Evolutionary conservation across 2,797 vertebrate genomes (phyloP).

Genomic region (Darevskia mixta): DNA sequence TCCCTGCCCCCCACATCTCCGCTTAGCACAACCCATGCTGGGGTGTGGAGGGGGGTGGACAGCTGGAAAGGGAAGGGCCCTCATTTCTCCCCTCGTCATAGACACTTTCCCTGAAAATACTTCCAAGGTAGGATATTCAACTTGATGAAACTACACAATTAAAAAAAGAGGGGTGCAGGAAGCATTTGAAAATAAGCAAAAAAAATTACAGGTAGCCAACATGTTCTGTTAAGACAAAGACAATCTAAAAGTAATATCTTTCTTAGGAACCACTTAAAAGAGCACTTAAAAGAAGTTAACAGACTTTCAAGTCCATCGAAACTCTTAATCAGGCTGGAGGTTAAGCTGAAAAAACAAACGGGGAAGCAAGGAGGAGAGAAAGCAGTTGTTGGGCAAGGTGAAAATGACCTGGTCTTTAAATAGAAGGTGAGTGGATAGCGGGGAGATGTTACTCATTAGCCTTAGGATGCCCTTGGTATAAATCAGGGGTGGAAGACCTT

Average conservation of each 20-base stretch:
- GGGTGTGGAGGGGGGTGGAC: too few species aligned
- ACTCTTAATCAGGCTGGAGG: not conserved
- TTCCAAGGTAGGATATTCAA: not conserved
- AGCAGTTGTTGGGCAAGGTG: not conserved
- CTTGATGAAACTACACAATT: not conserved
- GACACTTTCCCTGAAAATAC: too few species aligned
- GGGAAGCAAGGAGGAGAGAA: not conserved
- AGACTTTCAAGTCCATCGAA: not conserved
- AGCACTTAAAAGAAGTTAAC: conserved; percentile 4
- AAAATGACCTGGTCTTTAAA: not conserved
- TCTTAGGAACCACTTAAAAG: not conserved
- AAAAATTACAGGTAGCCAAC: not conserved
- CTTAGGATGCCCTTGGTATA: too few species aligned
- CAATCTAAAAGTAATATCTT: not conserved
- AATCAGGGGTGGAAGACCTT: too few species aligned
- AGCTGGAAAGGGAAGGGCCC: not conserved
- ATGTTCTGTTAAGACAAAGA: not conserved
- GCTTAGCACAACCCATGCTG: too few species aligned
- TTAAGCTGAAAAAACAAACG: not conserved
- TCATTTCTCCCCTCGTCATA: not conserved
- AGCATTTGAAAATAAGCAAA: not conserved
- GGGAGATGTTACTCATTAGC: not conserved
- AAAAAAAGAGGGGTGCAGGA: not conserved
- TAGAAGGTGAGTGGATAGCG: too few species aligned
- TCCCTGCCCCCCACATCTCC: too few species aligned